Evolutionary conservation across 1,140 invertebrate species (phyloP), one percentile per base, ranked within the genome.

Genomic region (Drosophila persimilis): DNA sequence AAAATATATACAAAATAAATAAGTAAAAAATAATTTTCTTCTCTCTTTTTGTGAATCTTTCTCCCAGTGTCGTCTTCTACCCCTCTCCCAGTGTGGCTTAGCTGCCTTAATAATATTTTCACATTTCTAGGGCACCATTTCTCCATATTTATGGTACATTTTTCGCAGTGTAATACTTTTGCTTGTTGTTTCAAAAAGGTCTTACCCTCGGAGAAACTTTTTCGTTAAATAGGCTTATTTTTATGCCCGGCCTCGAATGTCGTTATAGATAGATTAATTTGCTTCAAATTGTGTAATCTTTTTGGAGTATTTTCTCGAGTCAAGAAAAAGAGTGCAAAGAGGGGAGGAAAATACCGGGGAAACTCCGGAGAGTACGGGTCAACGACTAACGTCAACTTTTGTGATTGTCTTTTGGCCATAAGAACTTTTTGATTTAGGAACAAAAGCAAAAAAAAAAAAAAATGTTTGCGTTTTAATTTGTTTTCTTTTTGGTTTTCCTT

Each of bases 191-290:
- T 54, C 45, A 60, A 74, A 85, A 77, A 74, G 69, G 77, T 80
- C 70, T 64, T 47, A 9, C 15, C 35, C 1, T 4, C 17, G 9
- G 2, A 17, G 5, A 56, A 73, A 80, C 71, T 60, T 67, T 61
- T 48, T 48, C 26, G 54, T 52, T 75, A 74, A 71, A 74, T 55
- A 59, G 70, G 83, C 64, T 86, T 81, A 85, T 81, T 85, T 86
- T 86, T 77, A 86, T 81, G 77, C 73, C 48, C 26, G 54, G 57
- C 74, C 74, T 80, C 59, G 61, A 71, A 67, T 70, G 73, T 85
- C 81, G 81, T 79, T 88, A 88, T 88, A 83, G 83, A 88, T 70
- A 88, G 83, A 88, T 88, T 88, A 88, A 88, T 88, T 88, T 88
- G 75, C 83, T 56, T 64, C 48, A 50, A 67, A 88, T 81, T 88